Evolutionary conservation across 2,113 vertebrate species (phyloP), one percentile per base, ranked within the genome.

Genomic region (Ammospiza nelsoni): DNA sequence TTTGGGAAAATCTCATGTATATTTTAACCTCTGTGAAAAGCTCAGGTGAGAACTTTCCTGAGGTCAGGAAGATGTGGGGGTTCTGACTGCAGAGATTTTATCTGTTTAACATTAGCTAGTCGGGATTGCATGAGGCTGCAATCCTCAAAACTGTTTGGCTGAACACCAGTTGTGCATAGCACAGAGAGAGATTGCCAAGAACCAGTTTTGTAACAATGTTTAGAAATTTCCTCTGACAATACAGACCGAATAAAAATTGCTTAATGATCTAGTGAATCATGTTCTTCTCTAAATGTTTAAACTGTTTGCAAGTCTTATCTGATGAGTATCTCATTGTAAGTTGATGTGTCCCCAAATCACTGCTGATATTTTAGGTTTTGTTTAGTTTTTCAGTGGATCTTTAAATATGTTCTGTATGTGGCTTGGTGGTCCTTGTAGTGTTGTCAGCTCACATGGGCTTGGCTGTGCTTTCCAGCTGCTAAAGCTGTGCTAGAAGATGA

Each of bases 401-500:
- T 59, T 66, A 33, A 86, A 41, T 49, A 51, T 15, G 35, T 63
- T 90, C 72, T 83, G 19, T 63, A 0, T 91, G 75, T 65, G 80
- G 79, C 90, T 95, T 95, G 96, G 93, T 96, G 94, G 94, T 96
- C 95, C 1, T 23, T 78, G 43, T 31, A 59, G 44, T 28, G 59
- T 41, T 96, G 83, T 91, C 82, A 54, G 82, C 71, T 85, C 16
- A 0, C n/a, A 7, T 74, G 55, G 63, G 59, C 88, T 96, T 94
- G 94, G 92, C 94, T 84, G 51, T 90, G 48, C 73, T 93, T 92
- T 62, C 65, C 94, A 96, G 93, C 93, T 96, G 92, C 68, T 95
- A 11, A 62, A 90, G n/a, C 37, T 72, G n/a, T 51, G n/a, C 49
- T 91, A 69, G 69, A 55, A 79, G 88, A 90, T 80, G 76, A 90